phyloP scores from a whole-genome alignment of 2,113 vertebrate genomes.

The Peromyscus polionotus region DNA sequence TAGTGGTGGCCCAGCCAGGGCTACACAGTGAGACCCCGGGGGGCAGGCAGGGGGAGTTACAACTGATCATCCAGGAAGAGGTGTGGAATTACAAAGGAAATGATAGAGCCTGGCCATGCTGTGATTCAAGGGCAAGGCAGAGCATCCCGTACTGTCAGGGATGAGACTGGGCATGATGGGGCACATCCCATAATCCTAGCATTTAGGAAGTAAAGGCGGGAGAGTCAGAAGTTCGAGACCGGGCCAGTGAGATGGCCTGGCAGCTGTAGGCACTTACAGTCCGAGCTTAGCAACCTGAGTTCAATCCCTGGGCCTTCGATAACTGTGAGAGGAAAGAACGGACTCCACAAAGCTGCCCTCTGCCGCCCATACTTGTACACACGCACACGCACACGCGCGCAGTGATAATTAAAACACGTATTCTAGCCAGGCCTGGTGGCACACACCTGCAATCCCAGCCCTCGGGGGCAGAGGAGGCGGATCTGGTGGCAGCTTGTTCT shows the following conservation, averaged over 20 bases:
- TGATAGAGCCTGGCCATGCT: neutral
- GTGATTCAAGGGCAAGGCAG: neutral
- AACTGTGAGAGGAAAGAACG: neutral
- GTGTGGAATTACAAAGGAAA: conserved; percentile 27
- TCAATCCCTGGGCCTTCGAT: neutral
- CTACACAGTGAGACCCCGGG: neutral
- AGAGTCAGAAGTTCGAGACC: neutral
- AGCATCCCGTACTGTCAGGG: neutral
- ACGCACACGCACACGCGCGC: too few relatives aligned
- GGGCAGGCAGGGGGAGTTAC: neutral
- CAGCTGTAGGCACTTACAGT: neutral
- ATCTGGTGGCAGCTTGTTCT: neutral
- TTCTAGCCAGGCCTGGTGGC: neutral
- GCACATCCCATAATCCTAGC: neutral
- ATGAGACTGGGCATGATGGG: neutral
- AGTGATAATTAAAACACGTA: neutral
- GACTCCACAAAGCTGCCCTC: too few relatives aligned
- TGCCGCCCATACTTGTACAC: too few relatives aligned
- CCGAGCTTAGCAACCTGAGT: neutral
- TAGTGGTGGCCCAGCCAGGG: neutral
- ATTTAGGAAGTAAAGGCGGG: neutral
- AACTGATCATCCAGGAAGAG: neutral
- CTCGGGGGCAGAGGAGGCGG: neutral
- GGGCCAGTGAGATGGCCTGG: neutral
- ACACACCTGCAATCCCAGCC: neutral